Evolutionary conservation across 2,113 vertebrate species (phyloP).

Genomic region (Phocoena phocoena): DNA sequence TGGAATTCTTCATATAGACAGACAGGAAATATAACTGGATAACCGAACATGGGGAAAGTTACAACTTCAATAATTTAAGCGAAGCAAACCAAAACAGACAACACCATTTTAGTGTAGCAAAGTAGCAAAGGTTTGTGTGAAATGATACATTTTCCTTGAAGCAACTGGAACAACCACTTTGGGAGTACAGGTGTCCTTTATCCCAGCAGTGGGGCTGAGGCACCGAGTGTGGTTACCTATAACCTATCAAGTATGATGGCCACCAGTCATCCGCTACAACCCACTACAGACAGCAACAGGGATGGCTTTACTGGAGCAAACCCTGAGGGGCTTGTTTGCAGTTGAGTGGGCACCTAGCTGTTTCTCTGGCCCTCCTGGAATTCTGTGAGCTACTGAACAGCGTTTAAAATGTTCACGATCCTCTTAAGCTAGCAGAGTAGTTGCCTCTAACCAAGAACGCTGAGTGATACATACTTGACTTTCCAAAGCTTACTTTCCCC

Average conservation of each 20-base stretch:
- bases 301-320: neutral
- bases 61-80: neutral
- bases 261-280: neutral
- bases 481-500: neutral
- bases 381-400: neutral
- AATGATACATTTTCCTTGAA: neutral
- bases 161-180: neutral
- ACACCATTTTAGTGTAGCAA: neutral
- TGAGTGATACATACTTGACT: neutral
- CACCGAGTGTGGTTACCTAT: too few species aligned
- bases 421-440: neutral
- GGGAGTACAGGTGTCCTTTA: neutral
- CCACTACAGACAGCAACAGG: neutral
- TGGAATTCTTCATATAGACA: neutral
- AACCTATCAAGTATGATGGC: too few species aligned
- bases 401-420: neutral
- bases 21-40: neutral
- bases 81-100: neutral
- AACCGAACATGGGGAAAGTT: neutral
- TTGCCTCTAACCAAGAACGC: neutral
- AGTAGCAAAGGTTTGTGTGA: neutral
- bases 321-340: neutral
- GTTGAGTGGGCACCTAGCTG: neutral
- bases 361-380: neutral
- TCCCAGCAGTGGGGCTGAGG: neutral